Conservation (phyloP, 2,113 vertebrate species). For the Erythrocebus patas region DNA sequence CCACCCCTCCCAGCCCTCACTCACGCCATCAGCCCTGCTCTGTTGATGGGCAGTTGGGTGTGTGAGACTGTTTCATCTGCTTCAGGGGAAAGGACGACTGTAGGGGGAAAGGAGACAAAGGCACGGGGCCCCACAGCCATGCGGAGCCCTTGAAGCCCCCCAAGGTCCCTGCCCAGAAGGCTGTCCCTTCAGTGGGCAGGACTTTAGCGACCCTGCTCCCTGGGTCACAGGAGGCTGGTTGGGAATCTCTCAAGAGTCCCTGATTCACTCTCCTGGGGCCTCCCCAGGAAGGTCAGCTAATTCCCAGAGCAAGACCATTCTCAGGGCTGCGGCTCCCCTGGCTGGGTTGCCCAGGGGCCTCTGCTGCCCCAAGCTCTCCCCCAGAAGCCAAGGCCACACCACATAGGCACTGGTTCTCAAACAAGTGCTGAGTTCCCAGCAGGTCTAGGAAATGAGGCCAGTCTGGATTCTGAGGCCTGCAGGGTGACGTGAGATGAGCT, state of each 20-base stretch:
- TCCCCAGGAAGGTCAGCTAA: neutral
- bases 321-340: neutral
- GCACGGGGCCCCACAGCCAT: neutral
- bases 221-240: neutral
- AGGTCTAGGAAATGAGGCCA: neutral
- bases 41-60: neutral
- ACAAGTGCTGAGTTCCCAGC: neutral
- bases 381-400: neutral
- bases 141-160: neutral
- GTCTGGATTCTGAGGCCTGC: neutral
- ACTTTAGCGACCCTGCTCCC: neutral
- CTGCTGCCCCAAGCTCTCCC: neutral
- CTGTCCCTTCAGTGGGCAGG: neutral
- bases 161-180: neutral
- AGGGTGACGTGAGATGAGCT: neutral
- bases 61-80: neutral
- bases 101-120: neutral
- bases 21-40: neutral
- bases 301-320: neutral
- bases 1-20: neutral
- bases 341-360: neutral
- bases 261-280: neutral
- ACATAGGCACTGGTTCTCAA: fast-evolving
- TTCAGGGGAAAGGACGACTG: too few species aligned
- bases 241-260: neutral